These are phyloP conservation scores for Phodopus roborovskii DNA, from an alignment of 2,113 vertebrate species.

Conservation along the genomic window DNA sequence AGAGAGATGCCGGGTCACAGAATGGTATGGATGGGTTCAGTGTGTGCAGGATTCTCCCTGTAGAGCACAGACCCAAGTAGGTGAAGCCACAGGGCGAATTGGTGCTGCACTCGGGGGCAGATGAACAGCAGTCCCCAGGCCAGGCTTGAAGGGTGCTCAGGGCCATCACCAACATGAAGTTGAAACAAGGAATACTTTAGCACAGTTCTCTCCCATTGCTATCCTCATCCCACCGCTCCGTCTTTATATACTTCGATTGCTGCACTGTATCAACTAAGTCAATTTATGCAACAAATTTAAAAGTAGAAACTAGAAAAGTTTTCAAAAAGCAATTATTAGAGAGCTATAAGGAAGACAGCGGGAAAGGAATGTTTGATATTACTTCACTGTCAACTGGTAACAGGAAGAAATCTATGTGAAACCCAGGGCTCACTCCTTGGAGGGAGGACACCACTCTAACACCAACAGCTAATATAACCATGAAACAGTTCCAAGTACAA, in stretches of 20 bases:
- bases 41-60: background rate
- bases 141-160: background rate
- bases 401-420: conserved; percentile 17
- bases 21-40: background rate
- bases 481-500: background rate
- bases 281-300: conserved; percentile 7
- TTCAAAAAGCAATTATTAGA: conserved; percentile 9
- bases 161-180: conserved; percentile 71
- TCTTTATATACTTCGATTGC: background rate
- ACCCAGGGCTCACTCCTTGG: background rate
- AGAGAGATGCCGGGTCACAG: background rate
- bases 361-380: background rate
- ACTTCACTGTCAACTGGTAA: background rate
- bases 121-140: background rate
- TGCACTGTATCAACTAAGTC: background rate
- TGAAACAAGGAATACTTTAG: background rate
- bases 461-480: background rate
- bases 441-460: background rate
- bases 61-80: background rate
- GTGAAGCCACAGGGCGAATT: background rate
- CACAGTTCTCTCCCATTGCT: background rate
- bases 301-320: background rate
- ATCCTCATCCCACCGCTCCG: background rate
- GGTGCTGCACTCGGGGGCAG: background rate
- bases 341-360: background rate